A percentile compares a stretch with the other conserved stretches of the same genome.
Conservation (phyloP, 2,113 vertebrate genomes). For the Abramis brama region DNA sequence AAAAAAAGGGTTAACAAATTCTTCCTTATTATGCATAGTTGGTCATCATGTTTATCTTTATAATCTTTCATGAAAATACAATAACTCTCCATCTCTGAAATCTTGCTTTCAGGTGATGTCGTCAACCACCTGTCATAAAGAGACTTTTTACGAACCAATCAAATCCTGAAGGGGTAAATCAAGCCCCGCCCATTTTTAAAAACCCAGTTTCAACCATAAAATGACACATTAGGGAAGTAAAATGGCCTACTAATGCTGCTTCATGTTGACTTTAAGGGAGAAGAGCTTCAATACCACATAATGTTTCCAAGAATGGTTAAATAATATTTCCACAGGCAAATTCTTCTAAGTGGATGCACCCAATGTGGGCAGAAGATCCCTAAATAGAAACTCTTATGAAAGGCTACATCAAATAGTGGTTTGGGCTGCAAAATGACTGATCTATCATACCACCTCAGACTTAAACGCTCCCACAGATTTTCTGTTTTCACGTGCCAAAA, state of each 20-base stretch:
- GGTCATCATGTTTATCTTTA: neutral
- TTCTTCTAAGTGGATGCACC: slow-evolving; percentile 38
- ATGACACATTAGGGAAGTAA: neutral
- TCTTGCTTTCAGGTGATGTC: neutral
- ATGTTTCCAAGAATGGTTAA: neutral
- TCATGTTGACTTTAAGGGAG: neutral
- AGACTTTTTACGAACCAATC: neutral
- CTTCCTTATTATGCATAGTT: too few species aligned
- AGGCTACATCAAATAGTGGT: slow-evolving; percentile 62
- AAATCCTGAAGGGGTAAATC: neutral
- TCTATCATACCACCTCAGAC: slow-evolving; percentile 53
- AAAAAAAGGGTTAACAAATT: neutral
- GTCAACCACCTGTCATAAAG: neutral
- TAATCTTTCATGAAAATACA: neutral
- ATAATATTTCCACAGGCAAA: slow-evolving; percentile 46
- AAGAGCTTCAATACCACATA: neutral
- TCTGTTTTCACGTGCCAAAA: slow-evolving; percentile 60
- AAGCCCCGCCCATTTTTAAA: neutral
- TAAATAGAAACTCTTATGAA: slow-evolving; percentile 68
- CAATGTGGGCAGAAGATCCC: slow-evolving; percentile 39
- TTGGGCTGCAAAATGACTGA: slow-evolving; percentile 62
- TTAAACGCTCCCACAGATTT: slow-evolving; percentile 55
- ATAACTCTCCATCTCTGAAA: neutral
- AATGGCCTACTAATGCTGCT: neutral
- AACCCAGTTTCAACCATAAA: neutral